Percentiles rank a stretch among this genome's conserved stretches.
Conservation (phyloP, 2,888 invertebrate genomes). For the Cataglyphis albicans region DNA sequence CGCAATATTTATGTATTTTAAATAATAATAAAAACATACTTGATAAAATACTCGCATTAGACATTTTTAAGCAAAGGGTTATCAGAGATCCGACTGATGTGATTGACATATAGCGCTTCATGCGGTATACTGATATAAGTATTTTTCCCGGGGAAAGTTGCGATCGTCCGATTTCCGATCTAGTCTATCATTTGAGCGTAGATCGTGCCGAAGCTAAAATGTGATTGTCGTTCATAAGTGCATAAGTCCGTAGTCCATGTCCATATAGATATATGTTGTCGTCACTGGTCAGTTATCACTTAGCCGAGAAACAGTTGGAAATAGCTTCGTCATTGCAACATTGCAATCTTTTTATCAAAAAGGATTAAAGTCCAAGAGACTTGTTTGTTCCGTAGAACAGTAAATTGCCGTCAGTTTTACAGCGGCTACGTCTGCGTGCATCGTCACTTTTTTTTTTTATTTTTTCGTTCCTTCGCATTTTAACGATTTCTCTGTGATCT, state of each 20-base stretch:
- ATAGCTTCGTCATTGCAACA: constrained; percentile 58
- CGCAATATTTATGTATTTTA: too few relatives aligned
- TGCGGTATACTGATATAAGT: neutral
- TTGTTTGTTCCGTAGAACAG: too few relatives aligned
- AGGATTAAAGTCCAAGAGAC: constrained; percentile 61
- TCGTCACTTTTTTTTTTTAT: constrained; percentile 8
- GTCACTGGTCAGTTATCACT: neutral
- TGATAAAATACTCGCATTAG: too few relatives aligned
- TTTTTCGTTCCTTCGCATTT: neutral
- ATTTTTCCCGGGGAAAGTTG: neutral
- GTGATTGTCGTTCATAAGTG: too few relatives aligned
- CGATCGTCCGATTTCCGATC: constrained; percentile 20
- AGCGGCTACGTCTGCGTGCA: neutral
- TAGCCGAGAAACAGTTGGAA: neutral
- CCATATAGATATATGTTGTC: too few relatives aligned
- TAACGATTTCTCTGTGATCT: neutral
- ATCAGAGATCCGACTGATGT: neutral
- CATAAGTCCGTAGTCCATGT: too few relatives aligned
- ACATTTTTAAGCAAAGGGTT: neutral
- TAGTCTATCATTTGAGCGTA: neutral
- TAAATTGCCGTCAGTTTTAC: neutral
- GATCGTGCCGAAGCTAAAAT: neutral
- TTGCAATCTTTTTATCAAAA: constrained; percentile 17
- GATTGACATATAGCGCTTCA: neutral
- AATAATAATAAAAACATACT: too few relatives aligned